Evolutionary conservation across 2,113 vertebrate genomes (phyloP).

Genomic region (Pleuronectes platessa): DNA sequence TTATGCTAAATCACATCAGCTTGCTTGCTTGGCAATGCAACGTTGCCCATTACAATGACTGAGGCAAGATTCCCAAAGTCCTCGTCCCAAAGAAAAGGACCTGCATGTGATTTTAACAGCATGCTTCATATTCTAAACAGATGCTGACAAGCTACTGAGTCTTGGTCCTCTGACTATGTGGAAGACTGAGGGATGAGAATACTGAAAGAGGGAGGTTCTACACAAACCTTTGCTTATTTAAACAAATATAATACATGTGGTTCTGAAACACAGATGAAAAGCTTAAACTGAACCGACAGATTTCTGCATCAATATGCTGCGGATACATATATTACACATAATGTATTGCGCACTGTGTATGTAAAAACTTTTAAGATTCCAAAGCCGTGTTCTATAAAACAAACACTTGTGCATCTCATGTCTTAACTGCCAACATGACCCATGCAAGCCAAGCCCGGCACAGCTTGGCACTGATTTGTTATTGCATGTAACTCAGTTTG

Average conservation of each 20-base stretch:
- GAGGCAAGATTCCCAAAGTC: constrained; percentile 73
- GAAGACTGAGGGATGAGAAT: constrained; percentile 23
- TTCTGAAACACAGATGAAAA: constrained; percentile 43
- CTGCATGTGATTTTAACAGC: constrained; percentile 63
- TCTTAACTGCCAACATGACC: background rate
- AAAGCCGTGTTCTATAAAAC: background rate
- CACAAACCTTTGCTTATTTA: constrained; percentile 41
- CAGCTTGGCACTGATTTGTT: constrained; percentile 61
- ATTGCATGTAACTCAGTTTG: constrained; percentile 41
- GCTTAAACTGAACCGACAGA: constrained; percentile 10
- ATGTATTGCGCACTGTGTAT: background rate
- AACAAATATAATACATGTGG: constrained; percentile 16
- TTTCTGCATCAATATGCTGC: constrained; percentile 7
- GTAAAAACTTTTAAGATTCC: background rate
- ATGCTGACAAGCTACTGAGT: constrained; percentile 52
- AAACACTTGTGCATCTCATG: background rate
- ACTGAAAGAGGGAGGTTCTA: constrained; percentile 33
- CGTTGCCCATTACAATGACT: constrained; percentile 75
- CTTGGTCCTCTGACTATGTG: constrained; percentile 45
- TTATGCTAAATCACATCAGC: constrained; percentile 85
- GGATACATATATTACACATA: background rate
- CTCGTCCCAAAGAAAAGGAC: constrained; percentile 37
- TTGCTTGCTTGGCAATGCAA: constrained; percentile 78
- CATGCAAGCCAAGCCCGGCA: constrained; percentile 19
- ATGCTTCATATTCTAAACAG: constrained; percentile 67